Base-by-base conservation (phyloP, 2,113 vertebrate genomes). In the Cryptotis parvus region DNA sequence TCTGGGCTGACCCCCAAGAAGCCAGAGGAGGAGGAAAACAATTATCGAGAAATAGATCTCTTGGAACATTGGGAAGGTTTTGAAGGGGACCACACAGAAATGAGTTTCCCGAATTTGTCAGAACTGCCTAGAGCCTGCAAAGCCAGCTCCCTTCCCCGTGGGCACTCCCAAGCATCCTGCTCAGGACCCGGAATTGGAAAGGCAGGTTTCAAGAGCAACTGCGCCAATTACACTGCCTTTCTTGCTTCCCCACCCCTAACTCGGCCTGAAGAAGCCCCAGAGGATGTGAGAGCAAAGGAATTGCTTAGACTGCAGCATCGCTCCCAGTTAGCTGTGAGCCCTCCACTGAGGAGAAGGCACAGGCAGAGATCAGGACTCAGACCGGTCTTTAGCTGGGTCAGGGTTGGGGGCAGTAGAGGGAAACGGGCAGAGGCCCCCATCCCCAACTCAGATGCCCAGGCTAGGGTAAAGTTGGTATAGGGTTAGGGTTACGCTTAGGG, bases 21-120 rank as follows among this genome's bases (percentile, higher is more conserved):
- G 82, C 52, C 33, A 61, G 27, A 26, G 78, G 82, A 55, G 27
- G 29, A 74, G 82, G 66, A 77, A 90, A 87, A 72, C n/a, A 58
- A 41, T 74, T 77, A 94, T 94, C 87, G 73, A 95, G 90, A 82
- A 88, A 41, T 55, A 72, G 70, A 91, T 92, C 86, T 91, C 82
- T 72, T 89, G 85, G 76, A 85, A 86, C 93, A 73, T 90, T 73
- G 68, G 61, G 68, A 85, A 82, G 92, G 55, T 83, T 92, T 89
- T 94, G 89, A 92, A 87, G 90, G 83, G 73, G 94, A 94, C 95
- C 96, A 96, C 95, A 94, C 93, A 96, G 91, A 91, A 90, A 33
- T 1, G 65, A 87, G 63, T 87, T 92, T 90, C 74, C 55, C 84
- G 93, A 91, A 86, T 87, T 29, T 84, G 76, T 92, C 61, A 2